phyloP scores from a whole-genome alignment of 2,113 vertebrate species.

The Leiothrix lutea region DNA sequence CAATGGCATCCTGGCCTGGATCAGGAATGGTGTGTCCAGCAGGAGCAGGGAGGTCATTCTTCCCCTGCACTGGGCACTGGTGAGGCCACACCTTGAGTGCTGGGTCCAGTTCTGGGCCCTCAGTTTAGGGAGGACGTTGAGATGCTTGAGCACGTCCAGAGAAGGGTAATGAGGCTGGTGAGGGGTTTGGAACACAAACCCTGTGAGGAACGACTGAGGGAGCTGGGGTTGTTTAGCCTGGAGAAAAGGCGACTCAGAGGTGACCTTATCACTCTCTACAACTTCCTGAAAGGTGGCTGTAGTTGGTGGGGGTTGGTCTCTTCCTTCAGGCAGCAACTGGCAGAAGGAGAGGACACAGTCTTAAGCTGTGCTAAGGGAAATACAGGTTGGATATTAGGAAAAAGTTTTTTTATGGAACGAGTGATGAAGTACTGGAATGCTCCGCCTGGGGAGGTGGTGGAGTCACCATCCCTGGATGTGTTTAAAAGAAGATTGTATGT shows the following conservation, averaged over 20 bases:
- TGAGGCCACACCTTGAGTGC: not conserved
- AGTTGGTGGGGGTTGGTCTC: not conserved
- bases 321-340: not conserved
- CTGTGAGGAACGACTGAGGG: not conserved
- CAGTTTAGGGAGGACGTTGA: not conserved
- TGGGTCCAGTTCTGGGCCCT: not conserved
- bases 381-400: not conserved
- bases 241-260: not conserved
- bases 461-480: not conserved
- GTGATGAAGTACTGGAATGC: not conserved
- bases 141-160: rapidly evolving
- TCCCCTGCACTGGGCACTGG: not conserved
- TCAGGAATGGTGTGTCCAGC: not conserved
- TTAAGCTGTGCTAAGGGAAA: not conserved
- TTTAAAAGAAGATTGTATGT: not conserved
- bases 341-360: not conserved
- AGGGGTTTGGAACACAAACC: not conserved
- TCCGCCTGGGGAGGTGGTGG: not conserved
- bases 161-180: not conserved
- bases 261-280: not conserved
- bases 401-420: not conserved
- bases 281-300: not conserved
- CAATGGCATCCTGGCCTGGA: not conserved
- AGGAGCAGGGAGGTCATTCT: not conserved
- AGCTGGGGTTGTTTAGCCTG: not conserved